Conservation (phyloP, 2,797 vertebrate species). For the Chrysocyon brachyurus region DNA sequence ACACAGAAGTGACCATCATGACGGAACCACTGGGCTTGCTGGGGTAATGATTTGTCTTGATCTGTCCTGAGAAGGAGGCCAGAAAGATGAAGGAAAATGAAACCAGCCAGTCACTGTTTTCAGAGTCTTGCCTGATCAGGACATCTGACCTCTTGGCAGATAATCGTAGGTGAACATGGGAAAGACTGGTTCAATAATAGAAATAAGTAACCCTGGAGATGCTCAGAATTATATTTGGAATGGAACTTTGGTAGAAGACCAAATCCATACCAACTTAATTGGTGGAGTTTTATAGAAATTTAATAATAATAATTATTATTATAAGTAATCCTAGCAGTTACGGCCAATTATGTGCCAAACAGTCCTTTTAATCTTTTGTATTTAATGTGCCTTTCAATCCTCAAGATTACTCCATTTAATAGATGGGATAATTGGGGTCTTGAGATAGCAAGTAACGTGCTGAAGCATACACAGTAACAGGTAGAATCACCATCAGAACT, state of each 20-base stretch:
- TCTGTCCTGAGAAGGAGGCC: not conserved
- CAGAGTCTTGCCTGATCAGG: not conserved
- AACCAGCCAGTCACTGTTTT: not conserved
- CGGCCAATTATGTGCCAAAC: not conserved
- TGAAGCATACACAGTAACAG: not conserved
- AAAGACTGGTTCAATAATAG: not conserved
- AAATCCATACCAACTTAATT: not conserved
- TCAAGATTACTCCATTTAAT: not conserved
- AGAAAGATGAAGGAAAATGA: not conserved
- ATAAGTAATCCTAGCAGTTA: not conserved
- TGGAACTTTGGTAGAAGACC: not conserved
- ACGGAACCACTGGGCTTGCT: not conserved
- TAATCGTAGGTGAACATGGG: not conserved
- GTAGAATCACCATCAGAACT: not conserved
- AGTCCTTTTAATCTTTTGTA: not conserved
- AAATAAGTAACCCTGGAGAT: not conserved
- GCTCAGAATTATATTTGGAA: not conserved
- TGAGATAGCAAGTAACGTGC: not conserved
- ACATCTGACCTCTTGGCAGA: not conserved
- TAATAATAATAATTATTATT: not conserved
- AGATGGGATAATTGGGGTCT: not conserved
- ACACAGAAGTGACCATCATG: not conserved
- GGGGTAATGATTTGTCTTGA: not conserved
- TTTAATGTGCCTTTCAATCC: not conserved
- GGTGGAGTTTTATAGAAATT: not conserved